Evolutionary conservation across 53 echinoderm and acorn worm species (phyloP), one percentile per base, ranked within the genome.

Genomic region (Zoroaster sp.): DNA sequence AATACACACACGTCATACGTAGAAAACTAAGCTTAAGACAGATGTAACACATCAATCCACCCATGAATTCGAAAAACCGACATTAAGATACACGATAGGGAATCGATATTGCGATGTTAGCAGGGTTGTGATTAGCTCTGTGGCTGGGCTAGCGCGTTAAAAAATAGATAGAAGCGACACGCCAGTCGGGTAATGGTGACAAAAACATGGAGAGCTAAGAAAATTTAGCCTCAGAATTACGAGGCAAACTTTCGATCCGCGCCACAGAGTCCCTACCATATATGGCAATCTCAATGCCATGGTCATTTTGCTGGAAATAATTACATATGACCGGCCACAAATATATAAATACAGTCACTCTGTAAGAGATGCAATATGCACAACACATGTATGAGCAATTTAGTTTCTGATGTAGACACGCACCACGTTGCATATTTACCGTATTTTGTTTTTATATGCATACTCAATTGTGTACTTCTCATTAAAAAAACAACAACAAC

Each of bases 11-110:
- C 81, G 55, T 66, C 52, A 46, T 70, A 71, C 49, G 70, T 37
- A 70, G 35, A 70, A 28, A 33, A 44, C 15, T 13, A 17, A 35
- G 20, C 45, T 10, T 35, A 71, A 34, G 36, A 85, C 85, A 85
- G 71, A 85, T 85, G 85, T 71, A 85, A 85, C 69, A 66, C 85
- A 85, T 85, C 85, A 85, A 79, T 39, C 35, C 77, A 33, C 51
- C 53, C 53, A 28, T 13, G 34, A 33, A 23, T 25, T 69, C 32
- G 39, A 83, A 67, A 83, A 83, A 63, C 42, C 43, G 68, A 83
- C 83, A 70, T 71, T 20, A 70, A 49, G 70, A 32, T 35, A 69
- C 36, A 51, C 85, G 72, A 69, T 44, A 81, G 36, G 35, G 85
- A 85, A 51, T 85, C 85, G 85, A 85, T 85, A 85, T 47, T 34